A percentile compares a stretch with the other conserved stretches of the same genome.
Conservation (phyloP, 2,888 invertebrate genomes). For the Himalopsyche kuldschensis region DNA sequence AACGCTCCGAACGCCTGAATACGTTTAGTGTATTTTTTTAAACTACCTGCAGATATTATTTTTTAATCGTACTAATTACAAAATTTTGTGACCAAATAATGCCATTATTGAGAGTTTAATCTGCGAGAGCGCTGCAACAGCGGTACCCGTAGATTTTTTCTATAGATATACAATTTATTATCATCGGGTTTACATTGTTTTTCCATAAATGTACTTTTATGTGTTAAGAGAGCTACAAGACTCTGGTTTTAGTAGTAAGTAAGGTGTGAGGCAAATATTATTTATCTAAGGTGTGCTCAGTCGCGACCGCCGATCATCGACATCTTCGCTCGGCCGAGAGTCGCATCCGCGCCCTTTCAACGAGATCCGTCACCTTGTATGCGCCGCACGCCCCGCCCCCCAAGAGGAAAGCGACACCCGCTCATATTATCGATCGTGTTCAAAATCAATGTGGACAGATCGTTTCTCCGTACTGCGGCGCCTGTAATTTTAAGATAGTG, state of each 20-base stretch:
- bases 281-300: background rate
- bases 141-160: slow-evolving; percentile 10
- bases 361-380: slow-evolving; percentile 16
- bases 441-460: background rate
- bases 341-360: slow-evolving; percentile 12
- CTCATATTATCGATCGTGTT: background rate
- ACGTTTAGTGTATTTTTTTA: background rate
- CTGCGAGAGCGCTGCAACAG: background rate
- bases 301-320: background rate
- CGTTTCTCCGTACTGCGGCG: background rate
- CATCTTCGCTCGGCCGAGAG: slow-evolving; percentile 13
- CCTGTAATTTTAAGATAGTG: slow-evolving; percentile 15
- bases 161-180: slow-evolving; percentile 21
- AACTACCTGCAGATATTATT: background rate
- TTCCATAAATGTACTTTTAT: slow-evolving; percentile 21
- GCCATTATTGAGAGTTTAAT: slow-evolving; percentile 19
- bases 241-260: slow-evolving; percentile 35
- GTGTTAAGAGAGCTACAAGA: slow-evolving; percentile 39
- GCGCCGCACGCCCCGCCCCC: background rate
- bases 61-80: background rate
- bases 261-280: slow-evolving; percentile 21
- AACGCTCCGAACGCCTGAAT: background rate
- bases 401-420: too few relatives aligned
- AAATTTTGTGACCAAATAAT: slow-evolving; percentile 26
- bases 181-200: slow-evolving; percentile 1